phyloP scores from a whole-genome alignment of 2,888 invertebrate genomes.

The Phalera bucephala region DNA sequence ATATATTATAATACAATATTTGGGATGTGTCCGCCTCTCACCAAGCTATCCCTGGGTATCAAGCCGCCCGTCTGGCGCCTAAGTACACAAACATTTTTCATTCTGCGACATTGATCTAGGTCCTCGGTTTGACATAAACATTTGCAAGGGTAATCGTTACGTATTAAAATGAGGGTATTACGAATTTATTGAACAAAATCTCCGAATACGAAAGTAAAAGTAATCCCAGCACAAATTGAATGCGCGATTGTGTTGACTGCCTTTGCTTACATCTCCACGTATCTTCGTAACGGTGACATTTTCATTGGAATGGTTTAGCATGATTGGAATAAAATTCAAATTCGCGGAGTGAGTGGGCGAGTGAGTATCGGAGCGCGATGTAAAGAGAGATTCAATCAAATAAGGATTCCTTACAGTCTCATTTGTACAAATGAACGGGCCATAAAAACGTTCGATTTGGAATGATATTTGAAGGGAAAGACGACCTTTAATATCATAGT shows the following conservation, averaged over 20 bases:
- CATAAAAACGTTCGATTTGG: background rate
- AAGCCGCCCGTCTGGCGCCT: background rate
- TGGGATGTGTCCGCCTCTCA: background rate
- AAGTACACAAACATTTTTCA: constrained; percentile 1
- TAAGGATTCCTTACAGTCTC: constrained; percentile 3
- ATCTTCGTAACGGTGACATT: background rate
- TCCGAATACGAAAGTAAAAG: constrained; percentile 4
- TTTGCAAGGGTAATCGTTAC: background rate
- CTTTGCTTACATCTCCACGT: constrained; percentile 1
- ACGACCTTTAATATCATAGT: too few relatives aligned
- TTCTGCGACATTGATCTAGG: constrained; percentile 1
- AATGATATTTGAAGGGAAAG: background rate
- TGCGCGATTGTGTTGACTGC: constrained; percentile 3
- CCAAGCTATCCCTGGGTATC: background rate
- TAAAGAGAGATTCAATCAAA: constrained; percentile 3
- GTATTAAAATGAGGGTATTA: constrained; percentile 1
- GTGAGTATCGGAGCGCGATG: background rate
- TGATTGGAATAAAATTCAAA: constrained; percentile 4
- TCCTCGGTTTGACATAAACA: background rate
- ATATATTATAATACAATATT: too few relatives aligned
- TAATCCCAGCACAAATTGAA: constrained; percentile 7
- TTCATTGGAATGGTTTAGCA: constrained; percentile 2
- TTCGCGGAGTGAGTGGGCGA: background rate
- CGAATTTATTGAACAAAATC: background rate
- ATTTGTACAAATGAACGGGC: constrained; percentile 1